A percentile compares a stretch with the other conserved stretches of the same genome.
These are phyloP conservation scores for Cylloceria caligata DNA, from an alignment of 2,888 invertebrate species.

Conservation along the genomic window DNA sequence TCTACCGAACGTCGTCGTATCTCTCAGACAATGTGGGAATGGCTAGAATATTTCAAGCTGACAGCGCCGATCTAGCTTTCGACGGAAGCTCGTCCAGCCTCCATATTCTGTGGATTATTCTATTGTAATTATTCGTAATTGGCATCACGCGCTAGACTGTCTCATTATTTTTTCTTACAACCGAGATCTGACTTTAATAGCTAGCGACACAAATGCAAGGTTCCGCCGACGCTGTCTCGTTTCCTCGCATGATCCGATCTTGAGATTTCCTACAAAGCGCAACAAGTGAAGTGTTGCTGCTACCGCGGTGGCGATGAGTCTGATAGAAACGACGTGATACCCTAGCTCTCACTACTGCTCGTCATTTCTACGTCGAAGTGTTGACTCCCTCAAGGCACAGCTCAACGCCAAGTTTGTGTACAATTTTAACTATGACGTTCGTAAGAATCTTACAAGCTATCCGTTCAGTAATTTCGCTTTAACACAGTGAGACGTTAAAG, in stretches of 20 bases:
- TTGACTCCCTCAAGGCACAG: neutral
- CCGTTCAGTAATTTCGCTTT: neutral
- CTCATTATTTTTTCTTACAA: conserved; percentile 25
- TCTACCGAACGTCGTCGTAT: conserved; percentile 21
- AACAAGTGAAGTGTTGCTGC: conserved; percentile 53
- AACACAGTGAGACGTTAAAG: no score
- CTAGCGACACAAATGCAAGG: conserved; percentile 24
- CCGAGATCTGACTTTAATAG: conserved; percentile 23
- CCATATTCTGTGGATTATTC: conserved; percentile 28
- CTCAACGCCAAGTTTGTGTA: neutral
- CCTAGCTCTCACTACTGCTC: neutral
- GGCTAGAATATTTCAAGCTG: conserved; percentile 45
- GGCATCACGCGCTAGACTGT: neutral
- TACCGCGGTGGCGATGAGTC: neutral
- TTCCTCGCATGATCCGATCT: conserved; percentile 38
- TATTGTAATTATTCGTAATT: conserved; percentile 49
- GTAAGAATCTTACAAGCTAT: neutral
- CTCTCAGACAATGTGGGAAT: neutral
- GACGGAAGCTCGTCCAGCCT: conserved; percentile 7
- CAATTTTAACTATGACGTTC: neutral
- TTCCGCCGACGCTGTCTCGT: conserved; percentile 9
- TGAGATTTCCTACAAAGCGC: conserved; percentile 35
- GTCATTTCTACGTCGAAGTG: neutral
- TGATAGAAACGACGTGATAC: conserved; percentile 1
- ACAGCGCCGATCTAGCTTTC: conserved; percentile 14